Conservation (phyloP, 2,113 vertebrate species). For the Propithecus coquereli region DNA sequence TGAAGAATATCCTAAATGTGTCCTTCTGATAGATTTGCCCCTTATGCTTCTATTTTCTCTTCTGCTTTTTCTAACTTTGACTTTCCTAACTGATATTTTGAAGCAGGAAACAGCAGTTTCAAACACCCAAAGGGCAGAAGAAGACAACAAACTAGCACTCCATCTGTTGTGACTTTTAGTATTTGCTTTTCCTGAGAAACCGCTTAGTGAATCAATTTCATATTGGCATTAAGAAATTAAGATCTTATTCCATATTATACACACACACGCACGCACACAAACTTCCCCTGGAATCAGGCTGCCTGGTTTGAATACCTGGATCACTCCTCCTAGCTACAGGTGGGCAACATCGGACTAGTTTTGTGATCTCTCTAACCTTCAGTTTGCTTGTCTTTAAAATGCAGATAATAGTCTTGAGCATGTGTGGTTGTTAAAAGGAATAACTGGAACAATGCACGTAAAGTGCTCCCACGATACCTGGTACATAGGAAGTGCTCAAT, state of each 20-base stretch:
- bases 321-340: neutral
- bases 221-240: slow-evolving; percentile 35
- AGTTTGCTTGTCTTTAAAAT: neutral
- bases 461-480: neutral
- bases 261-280: neutral
- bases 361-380: neutral
- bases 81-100: slow-evolving; percentile 22
- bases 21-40: neutral
- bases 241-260: neutral
- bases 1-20: neutral
- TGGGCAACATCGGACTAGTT: neutral
- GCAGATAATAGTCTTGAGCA: neutral
- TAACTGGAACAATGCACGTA: neutral
- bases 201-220: slow-evolving; percentile 1
- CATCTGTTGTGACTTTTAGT: slow-evolving; percentile 44
- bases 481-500: neutral
- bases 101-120: slow-evolving; percentile 9
- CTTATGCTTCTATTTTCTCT: neutral
- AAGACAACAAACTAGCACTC: slow-evolving; percentile 8
- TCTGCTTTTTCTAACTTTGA: neutral
- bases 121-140: slow-evolving; percentile 37
- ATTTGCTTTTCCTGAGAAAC: slow-evolving; percentile 33
- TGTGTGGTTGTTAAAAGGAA: neutral
- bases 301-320: neutral
- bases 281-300: neutral